Evolutionary conservation across 2,888 invertebrate species (phyloP).

Genomic region (Chromoteleia sp.): DNA sequence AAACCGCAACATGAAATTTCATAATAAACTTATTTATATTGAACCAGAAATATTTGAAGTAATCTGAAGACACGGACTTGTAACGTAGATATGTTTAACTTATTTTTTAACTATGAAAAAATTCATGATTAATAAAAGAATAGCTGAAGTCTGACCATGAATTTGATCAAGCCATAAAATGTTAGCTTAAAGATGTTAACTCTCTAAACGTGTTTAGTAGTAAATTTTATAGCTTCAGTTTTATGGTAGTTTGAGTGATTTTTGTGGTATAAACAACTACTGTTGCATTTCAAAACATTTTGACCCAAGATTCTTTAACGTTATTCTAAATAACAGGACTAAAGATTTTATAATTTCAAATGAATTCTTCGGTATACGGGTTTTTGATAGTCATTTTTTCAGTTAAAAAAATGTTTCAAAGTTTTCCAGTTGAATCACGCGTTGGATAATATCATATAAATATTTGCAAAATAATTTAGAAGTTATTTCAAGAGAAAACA

Average conservation of each 20-base stretch:
- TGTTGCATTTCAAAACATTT: slow-evolving; percentile 19
- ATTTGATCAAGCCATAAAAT: slow-evolving; percentile 29
- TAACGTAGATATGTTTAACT: not conserved
- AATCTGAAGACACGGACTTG: not conserved
- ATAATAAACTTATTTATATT: not conserved
- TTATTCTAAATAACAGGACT: slow-evolving; percentile 7
- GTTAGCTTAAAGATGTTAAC: slow-evolving; percentile 31
- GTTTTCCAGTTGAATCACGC: too few species aligned
- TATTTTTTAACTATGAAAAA: not conserved
- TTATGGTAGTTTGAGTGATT: slow-evolving; percentile 41
- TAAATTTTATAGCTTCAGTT: slow-evolving; percentile 28
- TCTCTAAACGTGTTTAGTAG: slow-evolving; percentile 35
- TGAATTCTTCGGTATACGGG: slow-evolving; percentile 2
- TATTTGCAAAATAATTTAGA: too few species aligned
- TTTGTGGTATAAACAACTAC: slow-evolving; percentile 41
- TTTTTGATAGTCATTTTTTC: not conserved
- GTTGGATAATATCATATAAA: too few species aligned
- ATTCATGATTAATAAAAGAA: slow-evolving; percentile 5
- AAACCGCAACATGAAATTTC: not conserved
- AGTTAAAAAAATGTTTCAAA: too few species aligned
- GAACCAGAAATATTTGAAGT: not conserved
- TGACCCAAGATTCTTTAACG: not conserved
- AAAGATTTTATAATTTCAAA: slow-evolving; percentile 13
- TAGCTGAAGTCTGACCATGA: not conserved
- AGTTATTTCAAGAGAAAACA: too few species aligned